A percentile compares a stretch with the other conserved stretches of the same genome.
Evolutionary conservation across 2,888 invertebrate species (phyloP).

Genomic region (Cyclophora albipunctata): DNA sequence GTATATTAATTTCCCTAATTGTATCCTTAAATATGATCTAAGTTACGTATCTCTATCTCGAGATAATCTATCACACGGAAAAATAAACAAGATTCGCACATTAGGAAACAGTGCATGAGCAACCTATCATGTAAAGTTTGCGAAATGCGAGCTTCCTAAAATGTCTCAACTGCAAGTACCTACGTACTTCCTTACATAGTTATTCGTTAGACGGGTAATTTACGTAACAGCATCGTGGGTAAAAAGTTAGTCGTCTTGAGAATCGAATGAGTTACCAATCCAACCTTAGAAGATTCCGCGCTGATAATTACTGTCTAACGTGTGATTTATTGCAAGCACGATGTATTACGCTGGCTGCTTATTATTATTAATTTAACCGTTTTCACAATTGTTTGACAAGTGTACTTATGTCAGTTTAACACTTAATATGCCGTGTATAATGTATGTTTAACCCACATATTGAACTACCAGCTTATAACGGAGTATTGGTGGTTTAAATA

Average conservation of each 20-base stretch:
- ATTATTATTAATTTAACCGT: background rate
- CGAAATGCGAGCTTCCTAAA: conserved; percentile 17
- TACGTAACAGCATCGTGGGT: conserved; percentile 16
- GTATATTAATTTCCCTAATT: no score
- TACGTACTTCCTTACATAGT: conserved; percentile 13
- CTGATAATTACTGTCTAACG: conserved; percentile 11
- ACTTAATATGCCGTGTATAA: no score
- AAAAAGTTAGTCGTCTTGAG: conserved; percentile 14
- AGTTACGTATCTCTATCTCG: conserved; percentile 2
- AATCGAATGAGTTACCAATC: conserved; percentile 5
- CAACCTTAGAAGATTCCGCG: conserved; percentile 3
- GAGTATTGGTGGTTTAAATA: no score
- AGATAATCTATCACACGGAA: conserved; percentile 4
- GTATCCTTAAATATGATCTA: no score
- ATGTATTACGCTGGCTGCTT: conserved; percentile 2
- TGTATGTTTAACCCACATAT: no score
- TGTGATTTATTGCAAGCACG: conserved; percentile 6
- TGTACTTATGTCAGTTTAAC: no score
- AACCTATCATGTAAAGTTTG: conserved; percentile 7
- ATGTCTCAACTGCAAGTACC: conserved; percentile 7
- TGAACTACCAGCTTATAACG: no score
- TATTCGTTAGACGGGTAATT: conserved; percentile 10
- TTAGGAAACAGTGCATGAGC: no score
- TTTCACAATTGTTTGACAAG: background rate
- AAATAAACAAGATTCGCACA: background rate